These are phyloP conservation scores for Pungitius pungitius DNA, from an alignment of 2,113 vertebrate species.

Conservation along the genomic window DNA sequence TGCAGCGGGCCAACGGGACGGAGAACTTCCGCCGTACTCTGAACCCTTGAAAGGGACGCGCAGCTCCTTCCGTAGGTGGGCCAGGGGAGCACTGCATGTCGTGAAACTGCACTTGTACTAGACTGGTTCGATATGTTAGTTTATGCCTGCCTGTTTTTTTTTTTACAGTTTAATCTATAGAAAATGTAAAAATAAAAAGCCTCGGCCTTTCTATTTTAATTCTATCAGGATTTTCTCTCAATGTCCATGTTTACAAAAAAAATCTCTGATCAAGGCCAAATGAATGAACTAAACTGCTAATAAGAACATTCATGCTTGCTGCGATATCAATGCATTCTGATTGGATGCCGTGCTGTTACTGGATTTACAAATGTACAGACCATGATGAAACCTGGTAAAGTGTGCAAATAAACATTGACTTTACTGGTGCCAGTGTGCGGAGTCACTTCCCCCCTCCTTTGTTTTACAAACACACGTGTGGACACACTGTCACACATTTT, in stretches of 20 bases:
- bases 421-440: conserved; percentile 45
- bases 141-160: conserved; percentile 78
- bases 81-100: conserved; percentile 76
- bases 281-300: conserved; percentile 66
- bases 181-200: conserved; percentile 32
- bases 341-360: conserved; percentile 71
- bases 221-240: conserved; percentile 73
- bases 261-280: conserved; percentile 72
- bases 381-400: conserved; percentile 66
- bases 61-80: conserved; percentile 28
- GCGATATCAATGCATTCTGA: conserved; percentile 60
- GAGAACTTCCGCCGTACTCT: conserved; percentile 33
- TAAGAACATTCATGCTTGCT: conserved; percentile 55
- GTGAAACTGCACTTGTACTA: conserved; percentile 74
- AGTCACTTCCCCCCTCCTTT: conserved; percentile 5
- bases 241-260: conserved; percentile 82
- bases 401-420: conserved; percentile 82
- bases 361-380: conserved; percentile 75
- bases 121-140: conserved; percentile 71
- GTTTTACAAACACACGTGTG: not conserved
- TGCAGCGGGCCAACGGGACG: conserved; percentile 19
- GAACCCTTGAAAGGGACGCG: conserved; percentile 22
- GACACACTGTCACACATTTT: not conserved
- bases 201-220: conserved; percentile 72
- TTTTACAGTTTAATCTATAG: conserved; percentile 54